phyloP scores from a whole-genome alignment of 2,888 invertebrate species.

The Drosophila austrosaltans region DNA sequence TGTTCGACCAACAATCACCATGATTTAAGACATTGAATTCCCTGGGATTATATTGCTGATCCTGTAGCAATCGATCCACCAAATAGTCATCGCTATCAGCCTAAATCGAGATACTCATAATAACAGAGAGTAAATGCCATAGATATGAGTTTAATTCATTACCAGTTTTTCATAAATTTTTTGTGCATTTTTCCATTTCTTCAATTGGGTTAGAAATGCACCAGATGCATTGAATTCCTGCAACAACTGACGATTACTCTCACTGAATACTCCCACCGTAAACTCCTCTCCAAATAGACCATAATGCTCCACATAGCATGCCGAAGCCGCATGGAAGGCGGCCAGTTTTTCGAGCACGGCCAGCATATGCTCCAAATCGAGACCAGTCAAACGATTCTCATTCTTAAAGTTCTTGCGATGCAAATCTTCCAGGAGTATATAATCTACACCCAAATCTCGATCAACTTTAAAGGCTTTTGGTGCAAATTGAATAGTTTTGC shows the following conservation, averaged over 20 bases:
- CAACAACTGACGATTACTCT: slow-evolving; percentile 65
- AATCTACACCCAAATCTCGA: slow-evolving; percentile 70
- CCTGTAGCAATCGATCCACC: slow-evolving; percentile 75
- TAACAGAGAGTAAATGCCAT: too few relatives aligned
- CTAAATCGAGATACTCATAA: slow-evolving; percentile 35
- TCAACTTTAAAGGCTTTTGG: slow-evolving; percentile 76
- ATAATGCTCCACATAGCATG: slow-evolving; percentile 80
- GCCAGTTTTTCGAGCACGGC: slow-evolving; percentile 79
- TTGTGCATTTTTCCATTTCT: slow-evolving; percentile 77
- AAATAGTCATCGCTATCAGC: slow-evolving; percentile 74
- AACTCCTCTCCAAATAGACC: slow-evolving; percentile 71
- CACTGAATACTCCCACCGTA: slow-evolving; percentile 73
- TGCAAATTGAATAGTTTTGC: slow-evolving; percentile 73
- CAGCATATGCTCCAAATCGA: slow-evolving; percentile 78
- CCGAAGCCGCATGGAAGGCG: slow-evolving; percentile 82
- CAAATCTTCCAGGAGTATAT: slow-evolving; percentile 81
- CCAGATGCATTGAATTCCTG: slow-evolving; percentile 74
- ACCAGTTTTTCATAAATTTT: slow-evolving; percentile 77
- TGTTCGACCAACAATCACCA: slow-evolving; percentile 81
- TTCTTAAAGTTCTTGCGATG: slow-evolving; percentile 73
- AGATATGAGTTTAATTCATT: slow-evolving; percentile 10
- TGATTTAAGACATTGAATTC: slow-evolving; percentile 81
- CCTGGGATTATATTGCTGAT: slow-evolving; percentile 61
- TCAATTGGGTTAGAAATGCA: slow-evolving; percentile 72
- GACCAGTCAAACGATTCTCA: slow-evolving; percentile 74